These are phyloP conservation scores for Acronicta leporina DNA, from an alignment of 2,888 invertebrate genomes.

Conservation along the genomic window DNA sequence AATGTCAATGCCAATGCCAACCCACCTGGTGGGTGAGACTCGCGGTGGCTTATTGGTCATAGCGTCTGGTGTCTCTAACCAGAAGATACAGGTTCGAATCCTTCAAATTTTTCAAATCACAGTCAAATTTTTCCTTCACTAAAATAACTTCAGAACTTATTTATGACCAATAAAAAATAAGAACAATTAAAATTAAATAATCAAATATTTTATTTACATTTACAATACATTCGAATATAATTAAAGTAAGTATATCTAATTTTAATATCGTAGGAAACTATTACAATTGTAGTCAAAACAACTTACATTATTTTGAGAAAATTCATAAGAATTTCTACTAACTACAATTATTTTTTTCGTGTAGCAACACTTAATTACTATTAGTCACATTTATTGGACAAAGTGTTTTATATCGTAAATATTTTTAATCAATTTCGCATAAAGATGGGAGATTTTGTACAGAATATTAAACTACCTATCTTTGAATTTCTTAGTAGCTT, in stretches of 20 bases:
- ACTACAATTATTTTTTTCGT: conserved; percentile 16
- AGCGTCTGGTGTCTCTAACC: too few species aligned
- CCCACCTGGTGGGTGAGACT: too few species aligned
- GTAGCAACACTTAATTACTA: conserved; percentile 33
- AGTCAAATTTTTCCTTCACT: conserved; percentile 6
- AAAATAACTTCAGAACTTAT: too few species aligned
- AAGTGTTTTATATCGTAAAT: neutral
- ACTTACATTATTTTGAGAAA: conserved; percentile 20
- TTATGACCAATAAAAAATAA: conserved; percentile 39
- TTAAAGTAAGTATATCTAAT: conserved; percentile 51
- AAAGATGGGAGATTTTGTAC: neutral
- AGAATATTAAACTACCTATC: neutral
- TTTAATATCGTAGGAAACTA: conserved; percentile 54
- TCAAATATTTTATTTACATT: conserved; percentile 59
- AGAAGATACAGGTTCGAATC: too few species aligned
- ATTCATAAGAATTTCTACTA: conserved; percentile 37
- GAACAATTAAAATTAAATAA: conserved; percentile 51
- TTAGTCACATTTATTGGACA: conserved; percentile 9
- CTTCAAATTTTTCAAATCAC: too few species aligned
- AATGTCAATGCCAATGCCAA: too few species aligned
- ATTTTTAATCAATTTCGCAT: conserved; percentile 6
- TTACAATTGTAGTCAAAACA: conserved; percentile 37
- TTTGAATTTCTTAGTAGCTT: neutral
- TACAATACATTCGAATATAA: conserved; percentile 55
- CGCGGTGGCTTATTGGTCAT: too few species aligned